A percentile compares a stretch with the other conserved stretches of the same genome.
These are phyloP conservation scores for Diploptera punctata DNA, from an alignment of 2,888 invertebrate species.

Conservation along the genomic window DNA sequence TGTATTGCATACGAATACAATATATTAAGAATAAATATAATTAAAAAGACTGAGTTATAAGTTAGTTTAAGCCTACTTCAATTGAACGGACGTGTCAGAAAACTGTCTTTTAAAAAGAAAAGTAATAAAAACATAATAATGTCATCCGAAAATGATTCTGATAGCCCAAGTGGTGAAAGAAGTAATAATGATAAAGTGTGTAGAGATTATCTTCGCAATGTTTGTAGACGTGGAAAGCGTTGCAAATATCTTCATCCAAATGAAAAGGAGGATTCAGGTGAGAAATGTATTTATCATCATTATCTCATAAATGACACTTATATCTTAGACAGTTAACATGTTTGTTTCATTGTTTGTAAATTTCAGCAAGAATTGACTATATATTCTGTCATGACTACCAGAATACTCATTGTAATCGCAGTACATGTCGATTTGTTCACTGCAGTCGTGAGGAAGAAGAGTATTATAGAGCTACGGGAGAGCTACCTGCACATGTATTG, in stretches of 20 bases:
- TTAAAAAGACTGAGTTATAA: too few species aligned
- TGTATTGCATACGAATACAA: too few species aligned
- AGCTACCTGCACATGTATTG: slow-evolving; percentile 67
- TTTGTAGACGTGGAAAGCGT: slow-evolving; percentile 59
- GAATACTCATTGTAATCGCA: slow-evolving; percentile 76
- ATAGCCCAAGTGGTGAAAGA: slow-evolving; percentile 27
- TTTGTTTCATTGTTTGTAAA: too few species aligned
- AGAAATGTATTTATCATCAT: too few species aligned
- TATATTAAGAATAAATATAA: too few species aligned
- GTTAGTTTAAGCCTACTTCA: too few species aligned
- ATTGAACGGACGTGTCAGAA: too few species aligned
- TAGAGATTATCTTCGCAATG: slow-evolving; percentile 64
- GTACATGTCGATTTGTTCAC: slow-evolving; percentile 78
- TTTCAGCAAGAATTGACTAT: slow-evolving; percentile 22
- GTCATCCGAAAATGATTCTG: slow-evolving; percentile 39
- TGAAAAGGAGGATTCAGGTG: slow-evolving; percentile 43
- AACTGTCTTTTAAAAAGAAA: too few species aligned
- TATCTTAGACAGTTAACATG: too few species aligned
- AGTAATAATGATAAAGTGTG: slow-evolving; percentile 54
- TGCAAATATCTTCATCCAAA: slow-evolving; percentile 60
- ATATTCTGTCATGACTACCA: slow-evolving; percentile 72
- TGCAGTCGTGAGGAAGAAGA: slow-evolving; percentile 77
- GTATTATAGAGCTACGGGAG: slow-evolving; percentile 74
- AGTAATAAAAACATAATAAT: too few species aligned
- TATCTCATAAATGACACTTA: too few species aligned